These are phyloP conservation scores for Nothocercus julius DNA, from an alignment of 2,113 vertebrate species.

Conservation along the genomic window DNA sequence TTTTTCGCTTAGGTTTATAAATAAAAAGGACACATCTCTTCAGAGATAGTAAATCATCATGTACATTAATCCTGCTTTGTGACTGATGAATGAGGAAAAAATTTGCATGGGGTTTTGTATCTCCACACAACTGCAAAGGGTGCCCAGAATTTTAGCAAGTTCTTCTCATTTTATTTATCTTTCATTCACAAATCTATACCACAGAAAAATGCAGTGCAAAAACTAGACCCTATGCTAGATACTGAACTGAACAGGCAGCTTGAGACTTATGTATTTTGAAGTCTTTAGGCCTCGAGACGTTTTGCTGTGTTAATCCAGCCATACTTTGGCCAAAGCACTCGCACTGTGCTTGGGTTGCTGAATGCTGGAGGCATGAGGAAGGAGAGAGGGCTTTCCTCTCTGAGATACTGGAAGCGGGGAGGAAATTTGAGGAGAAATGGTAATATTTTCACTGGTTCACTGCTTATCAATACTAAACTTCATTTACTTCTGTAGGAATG, in stretches of 20 bases:
- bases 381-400: not conserved
- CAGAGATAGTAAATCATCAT: not conserved
- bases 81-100: slow-evolving; percentile 7
- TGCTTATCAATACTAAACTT: not conserved
- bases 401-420: not conserved
- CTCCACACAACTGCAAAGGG: not conserved
- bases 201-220: not conserved
- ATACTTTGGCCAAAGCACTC: not conserved
- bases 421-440: not conserved
- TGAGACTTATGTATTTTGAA: not conserved
- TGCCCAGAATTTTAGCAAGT: not conserved
- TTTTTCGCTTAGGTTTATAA: slow-evolving; percentile 31
- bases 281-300: not conserved
- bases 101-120: not conserved
- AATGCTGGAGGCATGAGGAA: not conserved
- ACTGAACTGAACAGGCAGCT: not conserved
- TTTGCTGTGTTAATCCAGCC: slow-evolving; percentile 1
- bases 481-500: not conserved
- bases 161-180: not conserved
- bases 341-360: not conserved
- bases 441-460: not conserved
- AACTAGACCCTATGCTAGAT: not conserved
- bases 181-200: not conserved
- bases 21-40: slow-evolving; percentile 27
- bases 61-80: not conserved